A percentile compares a stretch with the other conserved stretches of the same genome.
phyloP scores from a whole-genome alignment of 1,140 invertebrate genomes.

The Triops longicaudatus region DNA sequence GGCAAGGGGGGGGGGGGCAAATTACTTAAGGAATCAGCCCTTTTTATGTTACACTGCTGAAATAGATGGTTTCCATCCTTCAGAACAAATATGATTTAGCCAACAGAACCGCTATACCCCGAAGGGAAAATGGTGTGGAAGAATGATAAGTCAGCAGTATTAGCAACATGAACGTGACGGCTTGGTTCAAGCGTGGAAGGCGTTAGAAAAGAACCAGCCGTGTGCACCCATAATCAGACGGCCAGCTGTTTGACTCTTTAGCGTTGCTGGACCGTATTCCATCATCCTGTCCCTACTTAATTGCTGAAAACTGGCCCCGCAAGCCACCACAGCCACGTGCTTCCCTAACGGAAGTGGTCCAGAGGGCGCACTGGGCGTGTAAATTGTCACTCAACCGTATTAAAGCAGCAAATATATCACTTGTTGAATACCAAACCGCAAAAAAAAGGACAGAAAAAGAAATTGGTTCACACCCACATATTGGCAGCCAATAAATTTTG shows the following conservation, averaged over 20 bases:
- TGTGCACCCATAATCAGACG: neutral
- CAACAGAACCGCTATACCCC: neutral
- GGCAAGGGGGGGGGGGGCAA: neutral
- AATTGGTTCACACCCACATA: neutral
- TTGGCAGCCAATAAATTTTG: neutral
- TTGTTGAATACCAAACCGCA: neutral
- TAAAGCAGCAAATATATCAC: neutral
- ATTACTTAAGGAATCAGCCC: neutral
- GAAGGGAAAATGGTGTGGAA: neutral
- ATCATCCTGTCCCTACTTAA: neutral
- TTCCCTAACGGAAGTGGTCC: neutral
- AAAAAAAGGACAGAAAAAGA: neutral
- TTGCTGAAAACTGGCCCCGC: too few relatives aligned
- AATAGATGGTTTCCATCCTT: neutral
- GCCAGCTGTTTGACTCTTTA: neutral
- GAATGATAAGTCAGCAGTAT: neutral
- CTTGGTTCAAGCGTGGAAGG: too few relatives aligned
- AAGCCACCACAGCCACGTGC: too few relatives aligned
- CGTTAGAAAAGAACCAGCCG: neutral
- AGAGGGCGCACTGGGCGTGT: neutral
- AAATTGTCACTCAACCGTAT: neutral
- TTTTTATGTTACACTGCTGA: neutral
- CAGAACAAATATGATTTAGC: neutral
- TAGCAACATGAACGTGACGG: neutral
- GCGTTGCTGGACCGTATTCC: neutral